Percentiles rank a stretch among this genome's conserved stretches.
These are phyloP conservation scores for Puntigrus tetrazona DNA, from an alignment of 2,113 vertebrate genomes.

Conservation along the genomic window DNA sequence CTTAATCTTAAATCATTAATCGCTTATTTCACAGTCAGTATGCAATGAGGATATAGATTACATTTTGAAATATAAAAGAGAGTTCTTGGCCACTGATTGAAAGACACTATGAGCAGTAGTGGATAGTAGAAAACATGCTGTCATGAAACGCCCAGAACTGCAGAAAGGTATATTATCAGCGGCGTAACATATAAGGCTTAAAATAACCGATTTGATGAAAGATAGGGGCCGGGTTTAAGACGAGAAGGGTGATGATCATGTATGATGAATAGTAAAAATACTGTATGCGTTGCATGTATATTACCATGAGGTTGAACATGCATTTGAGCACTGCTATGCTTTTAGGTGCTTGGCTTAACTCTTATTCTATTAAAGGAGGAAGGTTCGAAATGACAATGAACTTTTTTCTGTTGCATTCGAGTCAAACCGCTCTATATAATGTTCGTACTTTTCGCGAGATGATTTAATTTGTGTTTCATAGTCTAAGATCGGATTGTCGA, in stretches of 20 bases:
- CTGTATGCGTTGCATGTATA: slow-evolving; percentile 51
- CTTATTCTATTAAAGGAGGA: slow-evolving; percentile 6
- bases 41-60: not conserved
- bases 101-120: not conserved
- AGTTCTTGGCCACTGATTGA: not conserved
- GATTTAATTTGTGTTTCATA: not conserved
- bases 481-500: slow-evolving; percentile 11
- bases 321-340: slow-evolving; percentile 44
- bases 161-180: not conserved
- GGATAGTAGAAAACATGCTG: not conserved
- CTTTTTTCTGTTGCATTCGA: not conserved
- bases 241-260: not conserved
- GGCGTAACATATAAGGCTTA: not conserved
- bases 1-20: not conserved
- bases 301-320: slow-evolving; percentile 33
- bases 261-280: slow-evolving; percentile 5
- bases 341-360: slow-evolving; percentile 24
- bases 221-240: not conserved
- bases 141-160: not conserved
- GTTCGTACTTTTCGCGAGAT: not conserved
- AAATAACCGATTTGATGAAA: not conserved
- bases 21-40: not conserved
- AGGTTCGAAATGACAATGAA: not conserved
- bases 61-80: not conserved
- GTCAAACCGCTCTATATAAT: not conserved